phyloP scores from a whole-genome alignment of 2,113 vertebrate genomes.

The human (Homo sapiens) region GRCh38 chr5:93220001-93220500 shows the following conservation, averaged over 20 bases:
- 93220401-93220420: no score
- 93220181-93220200: constrained; percentile 34
- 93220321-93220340: background rate
- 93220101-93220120: background rate
- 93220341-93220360: background rate
- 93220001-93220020: constrained; percentile 45
- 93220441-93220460: background rate
- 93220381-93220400: background rate
- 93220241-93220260: constrained; percentile 30
- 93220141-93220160: background rate
- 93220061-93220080: constrained; percentile 7
- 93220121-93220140: constrained; percentile 31
- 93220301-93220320: background rate
- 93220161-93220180: background rate
- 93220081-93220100: constrained; percentile 54
- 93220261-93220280: constrained; percentile 2
- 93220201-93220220: constrained; percentile 24
- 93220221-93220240: constrained; percentile 3
- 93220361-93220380: background rate
- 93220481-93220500: background rate
- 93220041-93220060: constrained; percentile 7
- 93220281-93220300: constrained; percentile 11
- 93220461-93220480: background rate
- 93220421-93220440: background rate
- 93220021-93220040: constrained; percentile 31